phyloP scores from a whole-genome alignment of 2,888 invertebrate species.

The Vesta saturnalis region DNA sequence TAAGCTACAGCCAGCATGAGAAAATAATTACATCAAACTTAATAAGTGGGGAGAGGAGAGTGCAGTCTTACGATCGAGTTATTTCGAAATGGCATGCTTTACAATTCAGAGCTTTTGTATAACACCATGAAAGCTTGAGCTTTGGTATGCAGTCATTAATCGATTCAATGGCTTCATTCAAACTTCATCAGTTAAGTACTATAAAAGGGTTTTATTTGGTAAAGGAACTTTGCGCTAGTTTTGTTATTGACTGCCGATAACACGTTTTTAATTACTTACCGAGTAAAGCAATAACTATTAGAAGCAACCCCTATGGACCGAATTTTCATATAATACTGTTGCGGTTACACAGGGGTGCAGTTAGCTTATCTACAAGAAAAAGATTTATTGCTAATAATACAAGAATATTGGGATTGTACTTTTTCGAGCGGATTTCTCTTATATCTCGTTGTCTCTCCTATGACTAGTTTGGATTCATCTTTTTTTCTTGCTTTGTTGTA shows the following conservation, averaged over 20 bases:
- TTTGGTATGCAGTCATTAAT: slow-evolving; percentile 36
- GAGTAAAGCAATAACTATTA: too few relatives aligned
- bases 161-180: slow-evolving; percentile 38
- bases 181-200: slow-evolving; percentile 35
- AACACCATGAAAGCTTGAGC: slow-evolving; percentile 30
- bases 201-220: slow-evolving; percentile 32
- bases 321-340: too few relatives aligned
- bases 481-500: not conserved
- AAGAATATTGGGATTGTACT: slow-evolving; percentile 31
- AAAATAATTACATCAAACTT: slow-evolving; percentile 33
- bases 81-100: slow-evolving; percentile 32
- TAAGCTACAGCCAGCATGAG: not conserved
- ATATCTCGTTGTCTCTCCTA: slow-evolving; percentile 16
- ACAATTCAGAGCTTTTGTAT: slow-evolving; percentile 34
- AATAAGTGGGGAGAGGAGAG: too few relatives aligned
- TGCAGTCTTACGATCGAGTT: slow-evolving; percentile 23
- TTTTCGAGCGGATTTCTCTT: slow-evolving; percentile 25
- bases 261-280: slow-evolving; percentile 4
- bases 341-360: too few relatives aligned
- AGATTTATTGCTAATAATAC: slow-evolving; percentile 31
- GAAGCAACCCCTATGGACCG: too few relatives aligned
- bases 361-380: slow-evolving; percentile 27
- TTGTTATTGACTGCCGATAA: slow-evolving; percentile 27
- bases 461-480: slow-evolving; percentile 23
- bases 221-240: slow-evolving; percentile 31